These are phyloP conservation scores for Sorex maritimensis DNA, from an alignment of 2,797 vertebrate genomes.

Conservation along the genomic window DNA sequence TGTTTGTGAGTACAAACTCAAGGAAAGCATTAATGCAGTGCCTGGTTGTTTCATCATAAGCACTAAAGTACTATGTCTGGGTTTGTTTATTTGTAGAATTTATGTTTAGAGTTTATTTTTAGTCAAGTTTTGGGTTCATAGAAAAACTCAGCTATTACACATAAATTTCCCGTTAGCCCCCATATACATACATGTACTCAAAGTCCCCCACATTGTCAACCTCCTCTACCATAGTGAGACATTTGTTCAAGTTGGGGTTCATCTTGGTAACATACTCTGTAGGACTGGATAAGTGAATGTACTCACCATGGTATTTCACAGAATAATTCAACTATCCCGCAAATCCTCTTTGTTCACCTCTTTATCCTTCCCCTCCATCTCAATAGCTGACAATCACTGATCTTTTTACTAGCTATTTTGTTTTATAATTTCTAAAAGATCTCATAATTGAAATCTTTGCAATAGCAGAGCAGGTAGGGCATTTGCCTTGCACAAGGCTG, in stretches of 20 bases:
- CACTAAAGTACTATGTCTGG: not conserved
- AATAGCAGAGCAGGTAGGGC: too few relatives aligned
- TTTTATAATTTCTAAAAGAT: not conserved
- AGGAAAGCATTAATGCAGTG: not conserved
- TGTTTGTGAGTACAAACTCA: not conserved
- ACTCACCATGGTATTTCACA: too few relatives aligned
- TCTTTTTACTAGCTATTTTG: not conserved
- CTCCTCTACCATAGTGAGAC: not conserved
- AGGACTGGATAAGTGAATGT: not conserved
- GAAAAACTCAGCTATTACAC: not conserved
- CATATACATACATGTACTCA: not conserved
- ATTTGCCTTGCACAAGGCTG: too few relatives aligned
- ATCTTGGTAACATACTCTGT: not conserved
- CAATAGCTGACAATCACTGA: not conserved
- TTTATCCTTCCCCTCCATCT: not conserved
- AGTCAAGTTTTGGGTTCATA: not conserved
- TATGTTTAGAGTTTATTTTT: not conserved
- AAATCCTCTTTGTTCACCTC: not conserved
- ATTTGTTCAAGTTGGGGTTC: not conserved
- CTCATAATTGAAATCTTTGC: not conserved
- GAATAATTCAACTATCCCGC: not conserved
- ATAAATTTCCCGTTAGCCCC: not conserved
- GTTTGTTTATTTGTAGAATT: not conserved
- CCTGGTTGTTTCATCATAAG: conserved; percentile 13
- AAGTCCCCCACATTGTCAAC: not conserved